These are phyloP conservation scores for Hyphantria cunea DNA, from an alignment of 1,140 invertebrate genomes.

Conservation along the genomic window DNA sequence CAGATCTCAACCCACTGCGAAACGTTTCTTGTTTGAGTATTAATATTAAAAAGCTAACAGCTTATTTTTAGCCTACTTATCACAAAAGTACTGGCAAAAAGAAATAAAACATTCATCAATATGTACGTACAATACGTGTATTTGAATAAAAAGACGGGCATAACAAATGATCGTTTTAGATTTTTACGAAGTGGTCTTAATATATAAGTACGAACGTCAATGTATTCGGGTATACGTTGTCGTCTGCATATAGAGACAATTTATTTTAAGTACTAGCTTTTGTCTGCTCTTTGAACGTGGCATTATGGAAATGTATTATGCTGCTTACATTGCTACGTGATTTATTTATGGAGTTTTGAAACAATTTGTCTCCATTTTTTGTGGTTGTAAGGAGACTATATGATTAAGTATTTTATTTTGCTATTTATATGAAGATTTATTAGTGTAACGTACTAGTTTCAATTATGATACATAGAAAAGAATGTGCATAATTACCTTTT, in stretches of 20 bases:
- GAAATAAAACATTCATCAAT: conserved; percentile 16
- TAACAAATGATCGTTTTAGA: conserved; percentile 21
- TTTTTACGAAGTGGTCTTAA: conserved; percentile 22
- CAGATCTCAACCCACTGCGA: not conserved
- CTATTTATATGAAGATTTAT: no score
- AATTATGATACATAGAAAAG: no score
- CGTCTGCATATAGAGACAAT: conserved; percentile 11
- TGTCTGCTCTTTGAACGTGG: conserved; percentile 9
- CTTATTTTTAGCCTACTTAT: conserved; percentile 18
- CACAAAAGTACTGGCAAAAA: not conserved
- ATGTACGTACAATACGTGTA: conserved; percentile 11
- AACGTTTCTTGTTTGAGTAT: not conserved
- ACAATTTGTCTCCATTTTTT: no score
- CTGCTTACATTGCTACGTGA: not conserved
- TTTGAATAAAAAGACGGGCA: conserved; percentile 14
- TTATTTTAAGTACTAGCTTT: conserved; percentile 18
- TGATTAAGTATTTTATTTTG: no score
- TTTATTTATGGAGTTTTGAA: not conserved
- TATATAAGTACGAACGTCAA: conserved; percentile 14
- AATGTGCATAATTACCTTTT: no score
- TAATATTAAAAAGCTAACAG: conserved; percentile 4
- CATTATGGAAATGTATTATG: conserved; percentile 9
- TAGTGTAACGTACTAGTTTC: no score
- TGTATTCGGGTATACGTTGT: conserved; percentile 11
- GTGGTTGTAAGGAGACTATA: no score